Evolutionary conservation across 2,113 vertebrate species (phyloP).

Genomic region (Sakesphorus luctuosus): DNA sequence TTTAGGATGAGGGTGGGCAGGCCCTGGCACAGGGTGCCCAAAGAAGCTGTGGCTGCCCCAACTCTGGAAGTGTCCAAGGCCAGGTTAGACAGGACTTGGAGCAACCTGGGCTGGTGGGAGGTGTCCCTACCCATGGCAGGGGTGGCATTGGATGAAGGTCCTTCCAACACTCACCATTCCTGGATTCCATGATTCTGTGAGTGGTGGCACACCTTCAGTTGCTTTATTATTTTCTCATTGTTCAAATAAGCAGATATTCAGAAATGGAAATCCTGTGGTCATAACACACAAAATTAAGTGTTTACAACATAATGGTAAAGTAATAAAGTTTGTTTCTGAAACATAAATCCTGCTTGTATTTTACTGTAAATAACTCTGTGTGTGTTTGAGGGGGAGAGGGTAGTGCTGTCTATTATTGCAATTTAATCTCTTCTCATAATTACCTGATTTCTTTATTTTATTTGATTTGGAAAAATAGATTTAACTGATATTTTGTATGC

Average conservation of each 20-base stretch:
- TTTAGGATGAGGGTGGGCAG: accelerated
- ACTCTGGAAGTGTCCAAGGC: background rate
- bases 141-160: background rate
- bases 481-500: background rate
- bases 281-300: background rate
- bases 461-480: background rate
- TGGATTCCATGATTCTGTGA: background rate
- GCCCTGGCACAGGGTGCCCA: background rate
- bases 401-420: background rate
- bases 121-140: background rate
- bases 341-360: background rate
- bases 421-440: background rate
- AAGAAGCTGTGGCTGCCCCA: background rate
- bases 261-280: background rate
- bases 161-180: background rate
- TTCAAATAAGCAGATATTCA: background rate
- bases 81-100: too few relatives aligned
- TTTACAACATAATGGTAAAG: background rate
- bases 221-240: background rate
- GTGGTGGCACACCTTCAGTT: background rate
- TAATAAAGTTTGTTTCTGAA: background rate
- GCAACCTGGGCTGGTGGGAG: background rate
- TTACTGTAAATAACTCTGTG: background rate
- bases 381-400: background rate
- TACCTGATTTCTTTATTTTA: background rate